These are phyloP conservation scores for Eudasyphora cyanicolor DNA, from an alignment of 2,888 invertebrate genomes.

Conservation along the genomic window DNA sequence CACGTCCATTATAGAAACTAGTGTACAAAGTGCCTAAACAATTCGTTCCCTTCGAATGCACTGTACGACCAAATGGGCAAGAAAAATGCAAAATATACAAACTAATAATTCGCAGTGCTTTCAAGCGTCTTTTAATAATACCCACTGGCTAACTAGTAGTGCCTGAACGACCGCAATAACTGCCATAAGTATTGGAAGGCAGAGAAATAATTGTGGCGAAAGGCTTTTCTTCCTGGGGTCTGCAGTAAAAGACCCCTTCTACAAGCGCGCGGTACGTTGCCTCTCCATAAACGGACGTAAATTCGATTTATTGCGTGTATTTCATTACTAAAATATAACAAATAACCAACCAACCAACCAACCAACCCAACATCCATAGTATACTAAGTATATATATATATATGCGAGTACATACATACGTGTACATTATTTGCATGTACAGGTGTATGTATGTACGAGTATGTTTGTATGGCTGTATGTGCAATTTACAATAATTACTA, in stretches of 20 bases:
- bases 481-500: too few species aligned
- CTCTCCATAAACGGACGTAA: conserved; percentile 45
- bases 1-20: too few species aligned
- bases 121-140: conserved; percentile 24
- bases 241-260: conserved; percentile 55
- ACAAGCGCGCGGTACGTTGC: conserved; percentile 48
- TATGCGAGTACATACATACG: not conserved
- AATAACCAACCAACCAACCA: too few species aligned
- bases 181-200: not conserved
- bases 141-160: not conserved
- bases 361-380: too few species aligned
- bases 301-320: conserved; percentile 62
- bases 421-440: too few species aligned
- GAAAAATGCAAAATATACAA: conserved; percentile 15
- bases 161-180: not conserved
- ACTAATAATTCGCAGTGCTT: conserved; percentile 27
- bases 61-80: not conserved
- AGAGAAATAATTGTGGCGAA: conserved; percentile 17
- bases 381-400: not conserved
- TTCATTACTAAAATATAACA: conserved; percentile 36
- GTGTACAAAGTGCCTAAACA: too few species aligned
- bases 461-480: too few species aligned
- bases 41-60: not conserved
- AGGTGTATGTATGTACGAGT: not conserved
- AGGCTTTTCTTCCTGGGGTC: conserved; percentile 24